A percentile compares a stretch with the other conserved stretches of the same genome.
Evolutionary conservation across 2,888 invertebrate species (phyloP).

Genomic region (Tineola bisselliella): DNA sequence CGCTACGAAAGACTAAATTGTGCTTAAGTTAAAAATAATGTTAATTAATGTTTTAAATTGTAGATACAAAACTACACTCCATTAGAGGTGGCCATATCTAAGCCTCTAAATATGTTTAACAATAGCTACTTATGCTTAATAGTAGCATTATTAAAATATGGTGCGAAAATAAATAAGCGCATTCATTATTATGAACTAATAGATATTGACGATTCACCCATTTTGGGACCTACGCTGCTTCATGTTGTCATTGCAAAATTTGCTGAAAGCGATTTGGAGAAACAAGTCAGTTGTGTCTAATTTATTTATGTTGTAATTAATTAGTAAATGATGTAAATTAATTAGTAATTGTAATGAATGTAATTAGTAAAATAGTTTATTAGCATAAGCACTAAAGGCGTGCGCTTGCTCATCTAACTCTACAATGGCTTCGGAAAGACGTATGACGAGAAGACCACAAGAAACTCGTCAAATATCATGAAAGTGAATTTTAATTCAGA

Average conservation of each 20-base stretch:
- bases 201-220: not conserved
- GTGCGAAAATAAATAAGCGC: slow-evolving; percentile 32
- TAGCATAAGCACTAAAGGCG: no score
- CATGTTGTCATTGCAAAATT: slow-evolving; percentile 38
- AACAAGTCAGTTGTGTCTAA: slow-evolving; percentile 22
- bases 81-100: slow-evolving; percentile 41
- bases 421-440: no score
- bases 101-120: slow-evolving; percentile 23
- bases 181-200: slow-evolving; percentile 19
- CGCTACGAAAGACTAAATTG: no score
- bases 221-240: slow-evolving; percentile 42
- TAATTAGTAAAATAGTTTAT: no score
- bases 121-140: slow-evolving; percentile 22
- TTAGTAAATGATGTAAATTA: no score
- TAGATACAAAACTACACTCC: slow-evolving; percentile 35
- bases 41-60: not conserved
- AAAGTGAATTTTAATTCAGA: no score
- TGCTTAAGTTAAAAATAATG: not conserved
- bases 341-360: no score
- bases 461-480: no score
- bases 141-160: slow-evolving; percentile 33
- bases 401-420: no score
- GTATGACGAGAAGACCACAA: no score
- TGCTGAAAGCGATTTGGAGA: slow-evolving; percentile 27
- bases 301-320: no score